Evolutionary conservation across 2,888 invertebrate genomes (phyloP), one percentile per base, ranked within the genome.

Genomic region (Spodoptera littoralis): DNA sequence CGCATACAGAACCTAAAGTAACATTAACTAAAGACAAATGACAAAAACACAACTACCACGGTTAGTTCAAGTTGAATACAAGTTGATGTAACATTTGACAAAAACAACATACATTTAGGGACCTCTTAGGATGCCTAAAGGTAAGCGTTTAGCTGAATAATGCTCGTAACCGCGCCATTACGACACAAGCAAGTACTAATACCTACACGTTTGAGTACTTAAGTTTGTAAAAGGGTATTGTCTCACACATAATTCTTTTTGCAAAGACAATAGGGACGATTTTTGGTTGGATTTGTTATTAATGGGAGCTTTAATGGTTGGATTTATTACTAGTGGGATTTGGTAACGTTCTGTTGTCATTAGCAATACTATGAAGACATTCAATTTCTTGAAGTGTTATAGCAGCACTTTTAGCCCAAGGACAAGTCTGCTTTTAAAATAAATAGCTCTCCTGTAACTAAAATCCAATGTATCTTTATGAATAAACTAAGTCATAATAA

Each of bases 21-120:
- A 27, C 27, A 3, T 27, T 27, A 27, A 27, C 27, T 27, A 27
- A 27, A 44, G 60, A 41, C 30, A 18, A 30, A 62, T 56, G 44
- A 46, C 49, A 51, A 47, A 69, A 56, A 59, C 18, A 47, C 11
- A 48, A 43, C 42, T 36, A 9, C 36, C 2, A 36, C 6, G 36
- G 0, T 6, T 36, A 36, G 36, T 36, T 36, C 36, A 36, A 18
- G 9, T 8, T 9, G 36, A 36, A 36, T 36, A 36, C 36, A 36
- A 8, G 8, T 36, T 9, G 36, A 9, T 36, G 9, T 36, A 36
- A 1, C 42, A 27, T 54, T 68, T 50, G 64, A 36, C 59, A 69
- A 71, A 71, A 73, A 73, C 73, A 54, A 52, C 60, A 44, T 11
- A 59, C 55, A 11, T 45, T 51, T 36, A 46, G 48, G 24, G 30